Base-by-base conservation (phyloP, 2,888 invertebrate species). In the Melanotus villosus region DNA sequence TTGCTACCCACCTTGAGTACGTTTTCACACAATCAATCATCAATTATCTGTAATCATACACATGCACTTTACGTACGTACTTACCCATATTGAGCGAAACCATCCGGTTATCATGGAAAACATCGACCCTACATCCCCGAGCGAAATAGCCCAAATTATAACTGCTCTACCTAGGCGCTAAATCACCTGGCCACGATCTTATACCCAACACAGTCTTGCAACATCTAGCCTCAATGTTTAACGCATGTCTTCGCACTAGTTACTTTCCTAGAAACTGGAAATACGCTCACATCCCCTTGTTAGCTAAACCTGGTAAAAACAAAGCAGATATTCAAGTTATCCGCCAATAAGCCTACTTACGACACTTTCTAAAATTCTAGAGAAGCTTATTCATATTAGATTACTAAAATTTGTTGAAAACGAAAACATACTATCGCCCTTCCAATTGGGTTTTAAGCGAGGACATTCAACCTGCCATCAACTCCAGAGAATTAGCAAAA, bases 251-350 rank as follows among this genome's bases (percentile, higher is more conserved):
- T 7, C 65, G 41, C 50, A 41, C 59, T n/a, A 47, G 50, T 2
- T 68, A 76, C 45, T 75, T 73, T 63, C 73, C 75, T 7, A 54
- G n/a, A 1, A 18, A 6, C 1, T 74, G 74, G 74, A 75, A 73
- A 64, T 50, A 70, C 26, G 73, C 72, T 3, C 58, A 65, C 14
- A 56, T 75, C 10, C 36, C 73, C 19, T 47, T 72, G 0, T 72
- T 74, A 19, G 58, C 18, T 7, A 75, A 74, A 69, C 71, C 74
- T 5, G 68, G 70, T 1, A 71, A 75, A 56, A 60, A 18, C 54
- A 63, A 5, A 56, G 62, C 0, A 54, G 60, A 34, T 72, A n/a
- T n/a, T n/a, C n/a, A n/a, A n/a, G 59, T 36, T 73, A 74, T 34
- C 23, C 71, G 30, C 71, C 70, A 9, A 75, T 75, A 21, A 73